Evolutionary conservation across 2,113 vertebrate genomes (phyloP).

Genomic region (Noturus placidus): DNA sequence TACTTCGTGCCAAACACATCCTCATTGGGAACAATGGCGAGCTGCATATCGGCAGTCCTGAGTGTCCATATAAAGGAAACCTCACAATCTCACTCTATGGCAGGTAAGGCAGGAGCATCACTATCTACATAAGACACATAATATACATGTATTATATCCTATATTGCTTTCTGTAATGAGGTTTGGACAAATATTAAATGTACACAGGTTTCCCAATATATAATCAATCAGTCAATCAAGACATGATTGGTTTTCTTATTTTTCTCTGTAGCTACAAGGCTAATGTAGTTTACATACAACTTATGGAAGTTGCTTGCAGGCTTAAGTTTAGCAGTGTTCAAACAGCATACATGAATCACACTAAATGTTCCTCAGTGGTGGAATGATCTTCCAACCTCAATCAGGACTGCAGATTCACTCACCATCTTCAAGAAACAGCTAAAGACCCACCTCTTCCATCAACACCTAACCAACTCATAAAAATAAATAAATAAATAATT

Average conservation of each 20-base stretch:
- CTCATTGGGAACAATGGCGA: constrained; percentile 85
- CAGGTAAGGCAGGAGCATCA: constrained; percentile 70
- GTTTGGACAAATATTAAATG: not conserved
- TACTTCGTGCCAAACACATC: constrained; percentile 84
- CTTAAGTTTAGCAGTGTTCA: not conserved
- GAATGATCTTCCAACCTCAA: too few relatives aligned
- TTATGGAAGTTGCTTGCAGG: not conserved
- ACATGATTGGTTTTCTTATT: not conserved
- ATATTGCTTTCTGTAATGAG: not conserved
- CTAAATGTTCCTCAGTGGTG: too few relatives aligned
- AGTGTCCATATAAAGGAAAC: constrained; percentile 87
- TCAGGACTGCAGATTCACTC: too few relatives aligned
- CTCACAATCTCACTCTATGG: constrained; percentile 86
- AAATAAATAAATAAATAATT: too few relatives aligned
- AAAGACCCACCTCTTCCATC: too few relatives aligned
- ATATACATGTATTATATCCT: not conserved
- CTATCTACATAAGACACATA: not conserved
- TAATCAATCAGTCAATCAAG: not conserved
- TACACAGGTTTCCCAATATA: not conserved
- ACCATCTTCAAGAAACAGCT: too few relatives aligned
- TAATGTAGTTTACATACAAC: not conserved
- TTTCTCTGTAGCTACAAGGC: not conserved
- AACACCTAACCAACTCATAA: too few relatives aligned
- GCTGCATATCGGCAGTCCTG: constrained; percentile 85
- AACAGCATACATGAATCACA: not conserved